A percentile compares a stretch with the other conserved stretches of the same genome.
Evolutionary conservation across 2,888 invertebrate genomes (phyloP).

Genomic region (Eristalis intricaria): DNA sequence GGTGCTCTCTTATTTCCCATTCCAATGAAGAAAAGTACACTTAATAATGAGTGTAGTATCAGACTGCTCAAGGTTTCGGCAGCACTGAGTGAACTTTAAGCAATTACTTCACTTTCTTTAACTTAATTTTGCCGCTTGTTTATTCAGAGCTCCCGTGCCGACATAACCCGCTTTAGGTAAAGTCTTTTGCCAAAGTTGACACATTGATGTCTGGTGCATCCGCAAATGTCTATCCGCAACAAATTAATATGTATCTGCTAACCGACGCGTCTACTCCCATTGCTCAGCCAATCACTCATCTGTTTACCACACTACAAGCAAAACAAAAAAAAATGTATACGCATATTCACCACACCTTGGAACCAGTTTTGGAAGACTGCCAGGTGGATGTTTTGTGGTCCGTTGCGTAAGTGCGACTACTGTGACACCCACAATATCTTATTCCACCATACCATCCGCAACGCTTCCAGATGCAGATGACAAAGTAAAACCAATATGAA

Average conservation of each 20-base stretch:
- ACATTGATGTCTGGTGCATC: too few relatives aligned
- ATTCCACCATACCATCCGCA: background rate
- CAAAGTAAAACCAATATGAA: background rate
- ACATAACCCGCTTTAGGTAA: too few relatives aligned
- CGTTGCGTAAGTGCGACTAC: background rate
- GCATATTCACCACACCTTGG: background rate
- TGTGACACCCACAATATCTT: background rate
- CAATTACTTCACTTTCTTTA: too few relatives aligned
- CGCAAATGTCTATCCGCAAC: background rate
- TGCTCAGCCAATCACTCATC: background rate
- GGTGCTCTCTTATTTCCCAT: too few relatives aligned
- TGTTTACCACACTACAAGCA: background rate
- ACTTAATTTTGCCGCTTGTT: too few relatives aligned
- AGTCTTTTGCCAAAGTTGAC: too few relatives aligned
- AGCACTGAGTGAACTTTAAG: too few relatives aligned
- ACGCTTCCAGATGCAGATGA: background rate
- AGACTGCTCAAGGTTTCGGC: too few relatives aligned
- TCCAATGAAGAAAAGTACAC: too few relatives aligned
- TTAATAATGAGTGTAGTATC: too few relatives aligned
- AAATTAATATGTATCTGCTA: background rate
- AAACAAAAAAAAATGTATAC: background rate
- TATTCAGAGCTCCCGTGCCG: too few relatives aligned
- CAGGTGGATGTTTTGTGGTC: background rate
- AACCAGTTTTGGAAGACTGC: constrained; percentile 1
- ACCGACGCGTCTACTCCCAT: background rate